Conservation (phyloP, 2,113 vertebrate genomes). For the Sapajus apella region DNA sequence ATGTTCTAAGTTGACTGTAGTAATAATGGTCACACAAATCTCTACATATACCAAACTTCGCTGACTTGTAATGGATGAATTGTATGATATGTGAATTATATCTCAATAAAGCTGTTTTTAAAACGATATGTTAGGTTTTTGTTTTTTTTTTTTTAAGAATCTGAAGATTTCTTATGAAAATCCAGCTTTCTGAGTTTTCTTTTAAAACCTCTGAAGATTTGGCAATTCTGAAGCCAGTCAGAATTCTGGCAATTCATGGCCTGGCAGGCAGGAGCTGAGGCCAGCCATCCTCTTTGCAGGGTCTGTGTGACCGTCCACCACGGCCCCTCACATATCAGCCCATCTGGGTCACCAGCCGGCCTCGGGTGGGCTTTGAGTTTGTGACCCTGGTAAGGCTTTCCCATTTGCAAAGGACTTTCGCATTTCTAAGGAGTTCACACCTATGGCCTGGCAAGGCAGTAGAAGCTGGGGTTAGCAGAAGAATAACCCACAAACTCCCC, state of each 20-base stretch:
- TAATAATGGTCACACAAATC: too few relatives aligned
- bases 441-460: fast-evolving
- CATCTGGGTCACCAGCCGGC: background rate
- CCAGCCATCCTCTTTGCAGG: background rate
- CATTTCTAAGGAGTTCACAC: background rate
- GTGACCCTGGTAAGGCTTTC: background rate
- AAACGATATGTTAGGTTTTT: background rate
- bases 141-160: background rate
- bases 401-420: background rate
- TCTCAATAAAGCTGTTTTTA: background rate
- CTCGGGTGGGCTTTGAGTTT: background rate
- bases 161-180: background rate
- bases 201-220: background rate
- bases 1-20: background rate
- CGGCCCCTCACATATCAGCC: background rate
- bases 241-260: background rate
- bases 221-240: background rate
- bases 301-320: background rate
- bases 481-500: background rate
- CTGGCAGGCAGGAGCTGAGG: background rate
- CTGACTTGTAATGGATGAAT: background rate
- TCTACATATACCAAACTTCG: background rate
- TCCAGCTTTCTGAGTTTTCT: background rate
- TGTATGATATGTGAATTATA: background rate
- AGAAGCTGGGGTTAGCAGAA: background rate